Base-by-base conservation (phyloP, 2,888 invertebrate species). In the Xylota segnis region DNA sequence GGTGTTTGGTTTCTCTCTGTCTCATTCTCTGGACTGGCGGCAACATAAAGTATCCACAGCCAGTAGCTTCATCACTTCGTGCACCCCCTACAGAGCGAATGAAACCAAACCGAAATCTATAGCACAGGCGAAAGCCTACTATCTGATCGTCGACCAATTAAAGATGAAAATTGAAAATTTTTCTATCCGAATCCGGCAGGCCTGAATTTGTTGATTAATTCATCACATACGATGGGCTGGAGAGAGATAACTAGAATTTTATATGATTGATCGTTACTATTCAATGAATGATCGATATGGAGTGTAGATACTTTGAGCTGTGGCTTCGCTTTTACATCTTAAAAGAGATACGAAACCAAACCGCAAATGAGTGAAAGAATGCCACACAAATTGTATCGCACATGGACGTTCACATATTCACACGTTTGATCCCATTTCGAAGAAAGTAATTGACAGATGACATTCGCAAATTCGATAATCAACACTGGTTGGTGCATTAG, bases 231-330 rank as follows among this genome's bases (percentile, higher is more conserved):
- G 23, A 9, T 9, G 45, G 37, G 37, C 9, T 52, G 40, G 23
- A 14, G 37, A 40, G 54, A 23, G n/a, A 5, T n/a, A 68, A 52
- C 27, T 52, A 7, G 18, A 5, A 10, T 59, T 14, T 9, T 2
- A 18, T 7, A n/a, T 78, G 77, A 78, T 78, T 78, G 77, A 78
- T 78, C 63, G 63, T 34, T 40, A 34, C 29, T 58, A 58, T 65
- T 43, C 43, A 56, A 23, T 45, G 43, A 43, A 32, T 52, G 52
- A 63, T 59, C 50, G 47, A 47, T 71, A 47, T 47, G 47, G 29
- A 18, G 47, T 7, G 12, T 45, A 29, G 50, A 50, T 52, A 66
- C 47, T 63, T 47, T 65, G 65, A 50, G n/a, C 65, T 47, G 18
- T 37, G 37, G 27, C 14, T 71, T 58, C 32, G 7, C 18, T 37